A percentile compares a stretch with the other conserved stretches of the same genome.
These are phyloP conservation scores for Phalera bucephala DNA, from an alignment of 2,888 invertebrate genomes.

Conservation along the genomic window DNA sequence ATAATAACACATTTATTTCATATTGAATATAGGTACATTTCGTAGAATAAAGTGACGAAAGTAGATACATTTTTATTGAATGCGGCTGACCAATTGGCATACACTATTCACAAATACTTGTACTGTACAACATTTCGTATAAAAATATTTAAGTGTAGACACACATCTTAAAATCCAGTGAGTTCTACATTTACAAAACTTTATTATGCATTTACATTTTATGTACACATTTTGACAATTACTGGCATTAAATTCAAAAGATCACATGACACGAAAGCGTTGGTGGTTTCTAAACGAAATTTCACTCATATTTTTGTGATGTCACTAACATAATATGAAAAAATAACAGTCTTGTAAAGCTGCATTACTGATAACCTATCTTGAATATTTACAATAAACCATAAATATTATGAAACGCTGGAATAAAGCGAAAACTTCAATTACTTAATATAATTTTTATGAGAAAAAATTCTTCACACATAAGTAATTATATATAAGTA, in stretches of 20 bases:
- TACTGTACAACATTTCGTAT: conserved; percentile 31
- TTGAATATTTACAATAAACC: conserved; percentile 32
- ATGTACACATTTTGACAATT: conserved; percentile 12
- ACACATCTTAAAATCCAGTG: conserved; percentile 17
- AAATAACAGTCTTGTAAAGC: conserved; percentile 68
- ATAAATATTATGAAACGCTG: conserved; percentile 24
- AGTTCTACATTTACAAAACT: conserved; percentile 20
- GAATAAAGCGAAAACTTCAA: conserved; percentile 26
- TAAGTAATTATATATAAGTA: conserved; percentile 34
- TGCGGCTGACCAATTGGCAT: conserved; percentile 32
- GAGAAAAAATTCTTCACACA: conserved; percentile 4
- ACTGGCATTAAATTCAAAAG: conserved; percentile 15
- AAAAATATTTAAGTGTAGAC: conserved; percentile 27
- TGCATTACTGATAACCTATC: conserved; percentile 27
- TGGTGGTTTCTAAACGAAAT: no score
- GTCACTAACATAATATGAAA: conserved; percentile 43
- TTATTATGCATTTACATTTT: conserved; percentile 27
- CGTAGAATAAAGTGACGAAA: conserved; percentile 54
- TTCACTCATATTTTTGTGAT: conserved; percentile 46
- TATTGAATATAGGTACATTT: conserved; percentile 59
- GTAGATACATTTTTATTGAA: conserved; percentile 44
- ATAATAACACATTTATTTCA: conserved; percentile 64
- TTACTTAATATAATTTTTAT: not conserved
- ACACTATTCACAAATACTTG: conserved; percentile 20
- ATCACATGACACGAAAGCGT: no score